Conservation (phyloP, 2,888 invertebrate species). For the Hybos culiciformis region DNA sequence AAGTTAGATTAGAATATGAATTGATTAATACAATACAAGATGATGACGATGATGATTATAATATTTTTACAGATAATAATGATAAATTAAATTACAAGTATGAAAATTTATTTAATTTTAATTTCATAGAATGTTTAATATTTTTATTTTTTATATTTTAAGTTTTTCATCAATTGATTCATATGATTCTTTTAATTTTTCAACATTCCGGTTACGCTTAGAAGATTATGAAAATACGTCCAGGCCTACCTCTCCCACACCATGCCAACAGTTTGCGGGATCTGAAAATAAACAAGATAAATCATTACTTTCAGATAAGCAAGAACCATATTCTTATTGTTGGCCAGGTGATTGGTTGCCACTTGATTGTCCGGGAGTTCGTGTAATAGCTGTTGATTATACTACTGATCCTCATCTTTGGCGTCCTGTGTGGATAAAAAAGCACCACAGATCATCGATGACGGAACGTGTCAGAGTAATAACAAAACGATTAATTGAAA, state of each 20-base stretch:
- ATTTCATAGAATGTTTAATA: background rate
- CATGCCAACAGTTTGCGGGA: constrained; percentile 3
- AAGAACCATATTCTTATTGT: constrained; percentile 45
- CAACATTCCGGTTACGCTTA: constrained; percentile 30
- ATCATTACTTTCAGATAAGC: constrained; percentile 12
- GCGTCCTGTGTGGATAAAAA: constrained; percentile 59
- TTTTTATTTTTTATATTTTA: background rate
- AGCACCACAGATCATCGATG: constrained; percentile 49
- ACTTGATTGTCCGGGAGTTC: constrained; percentile 57
- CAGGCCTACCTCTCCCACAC: background rate
- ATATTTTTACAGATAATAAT: too few relatives aligned
- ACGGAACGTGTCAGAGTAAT: constrained; percentile 58
- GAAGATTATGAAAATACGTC: constrained; percentile 22
- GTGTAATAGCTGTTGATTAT: constrained; percentile 71
- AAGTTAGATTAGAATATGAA: constrained; percentile 22
- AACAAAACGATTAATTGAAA: constrained; percentile 48
- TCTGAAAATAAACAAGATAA: constrained; percentile 1
- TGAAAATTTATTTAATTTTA: background rate
- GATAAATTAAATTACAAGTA: too few relatives aligned
- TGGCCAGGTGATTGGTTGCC: constrained; percentile 84
- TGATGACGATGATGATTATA: constrained; percentile 13
- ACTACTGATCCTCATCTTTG: constrained; percentile 65
- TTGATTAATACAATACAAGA: constrained; percentile 7
- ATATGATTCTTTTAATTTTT: constrained; percentile 23
- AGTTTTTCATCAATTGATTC: background rate